Percentiles rank a stretch among this genome's conserved stretches.
Evolutionary conservation across 1,140 invertebrate genomes (phyloP).

Genomic region (Acromyrmex heyeri): DNA sequence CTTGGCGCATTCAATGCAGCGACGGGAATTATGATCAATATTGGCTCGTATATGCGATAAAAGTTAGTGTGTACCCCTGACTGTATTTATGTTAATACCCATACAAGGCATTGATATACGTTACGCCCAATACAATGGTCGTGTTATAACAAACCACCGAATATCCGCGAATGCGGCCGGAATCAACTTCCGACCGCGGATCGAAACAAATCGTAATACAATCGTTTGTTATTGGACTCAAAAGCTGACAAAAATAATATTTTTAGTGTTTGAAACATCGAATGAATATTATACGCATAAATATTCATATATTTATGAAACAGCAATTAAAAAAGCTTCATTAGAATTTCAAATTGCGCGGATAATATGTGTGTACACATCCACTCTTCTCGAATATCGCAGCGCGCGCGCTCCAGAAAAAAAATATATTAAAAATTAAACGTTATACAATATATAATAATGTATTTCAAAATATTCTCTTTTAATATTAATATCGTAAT

Average conservation of each 20-base stretch:
- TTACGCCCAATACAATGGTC: conserved; percentile 41
- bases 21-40: conserved; percentile 56
- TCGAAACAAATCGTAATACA: conserved; percentile 51
- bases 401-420: neutral
- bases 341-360: conserved; percentile 51
- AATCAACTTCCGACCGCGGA: conserved; percentile 50
- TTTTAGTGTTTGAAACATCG: conserved; percentile 34
- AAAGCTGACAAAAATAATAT: conserved; percentile 53
- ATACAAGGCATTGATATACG: conserved; percentile 52
- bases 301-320: conserved; percentile 44
- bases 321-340: conserved; percentile 51
- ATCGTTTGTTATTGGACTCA: conserved; percentile 28
- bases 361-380: neutral
- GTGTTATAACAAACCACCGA: conserved; percentile 52
- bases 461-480: neutral
- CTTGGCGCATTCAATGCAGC: conserved; percentile 43
- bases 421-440: conserved; percentile 42
- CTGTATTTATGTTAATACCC: conserved; percentile 59
- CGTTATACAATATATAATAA: neutral
- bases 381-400: neutral
- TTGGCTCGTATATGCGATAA: conserved; percentile 40
- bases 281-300: conserved; percentile 29
- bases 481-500: neutral
- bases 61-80: conserved; percentile 29
- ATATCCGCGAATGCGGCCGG: conserved; percentile 49